Evolutionary conservation across 2,888 invertebrate genomes (phyloP), one percentile per base, ranked within the genome.

Genomic region (Colletes collaris): DNA sequence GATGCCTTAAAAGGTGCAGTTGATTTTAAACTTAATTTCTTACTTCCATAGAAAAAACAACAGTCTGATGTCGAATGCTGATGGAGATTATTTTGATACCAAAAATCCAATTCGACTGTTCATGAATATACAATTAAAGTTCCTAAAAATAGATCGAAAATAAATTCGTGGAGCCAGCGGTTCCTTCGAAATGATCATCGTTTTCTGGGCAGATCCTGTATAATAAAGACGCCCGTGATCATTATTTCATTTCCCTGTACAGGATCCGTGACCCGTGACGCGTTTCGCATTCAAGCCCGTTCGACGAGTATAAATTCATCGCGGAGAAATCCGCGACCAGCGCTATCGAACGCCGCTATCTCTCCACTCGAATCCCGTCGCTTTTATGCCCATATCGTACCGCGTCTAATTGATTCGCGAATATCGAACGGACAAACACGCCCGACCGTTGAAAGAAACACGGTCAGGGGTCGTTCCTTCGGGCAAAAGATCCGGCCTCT

Each of bases 391-490:
- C 46, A 55, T 60, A 58, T 76, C 52, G 63, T n/a, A 11, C 5
- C 49, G 44, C 16, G 19, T 60, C 58, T 81, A 79, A 79, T 81
- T 79, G 64, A 81, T 81, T 68, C 68, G 40, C 64, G 59, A 70
- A 79, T 78, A 79, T 53, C 67, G 60, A 68, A 52, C 10, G 74
- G 53, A 55, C 63, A 53, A 64, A 71, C 63, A 52, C 50, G 10
- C 16, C 40, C 11, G 13, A 2, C 19, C n/a, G 19, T 4, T 16
- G 50, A 65, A 44, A 68, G 64, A 53, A 64, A 59, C 55, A 71
- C 40, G 37, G 1, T 55, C 46, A 4, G 3, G 35, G 27, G 60
- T 40, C 46, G 73, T 58, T 52, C 50, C 37, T 49, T 56, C 50
- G 2, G 50, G 53, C 10, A 19, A 67, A 59, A 67, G 56, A 58